These are phyloP conservation scores for Lytechinus variegatus DNA, from an alignment of 35 echinoderm and acorn worm genomes.

Conservation along the genomic window DNA sequence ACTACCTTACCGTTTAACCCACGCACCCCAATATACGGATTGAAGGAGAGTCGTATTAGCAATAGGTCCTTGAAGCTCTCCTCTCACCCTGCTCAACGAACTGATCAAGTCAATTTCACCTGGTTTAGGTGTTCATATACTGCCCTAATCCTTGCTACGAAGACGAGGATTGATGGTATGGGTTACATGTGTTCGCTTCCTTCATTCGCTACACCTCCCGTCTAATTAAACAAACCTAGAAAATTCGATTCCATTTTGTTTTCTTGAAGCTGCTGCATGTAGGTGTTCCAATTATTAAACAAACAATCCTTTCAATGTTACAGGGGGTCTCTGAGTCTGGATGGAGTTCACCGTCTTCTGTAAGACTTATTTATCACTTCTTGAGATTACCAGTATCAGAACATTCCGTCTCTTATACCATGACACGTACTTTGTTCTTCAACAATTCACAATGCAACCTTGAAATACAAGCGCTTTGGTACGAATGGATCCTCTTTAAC, in stretches of 20 bases:
- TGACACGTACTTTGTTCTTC: too few species aligned
- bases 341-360: background rate
- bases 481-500: too few species aligned
- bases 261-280: background rate
- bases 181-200: background rate
- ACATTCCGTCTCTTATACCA: too few species aligned
- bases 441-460: too few species aligned
- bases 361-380: too few species aligned
- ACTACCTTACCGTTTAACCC: background rate
- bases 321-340: background rate
- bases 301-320: background rate
- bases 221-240: constrained; percentile 6
- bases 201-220: background rate
- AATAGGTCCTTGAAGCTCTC: constrained; percentile 8
- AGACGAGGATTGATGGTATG: background rate
- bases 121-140: background rate
- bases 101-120: constrained; percentile 18
- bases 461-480: too few species aligned
- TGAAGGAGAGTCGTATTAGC: background rate
- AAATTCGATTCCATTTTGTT: background rate
- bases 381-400: too few species aligned
- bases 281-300: background rate
- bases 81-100: background rate
- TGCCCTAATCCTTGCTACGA: background rate
- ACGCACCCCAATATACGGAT: background rate